These are phyloP conservation scores for Abrostola triplasia DNA, from an alignment of 2,888 invertebrate genomes.

Conservation along the genomic window DNA sequence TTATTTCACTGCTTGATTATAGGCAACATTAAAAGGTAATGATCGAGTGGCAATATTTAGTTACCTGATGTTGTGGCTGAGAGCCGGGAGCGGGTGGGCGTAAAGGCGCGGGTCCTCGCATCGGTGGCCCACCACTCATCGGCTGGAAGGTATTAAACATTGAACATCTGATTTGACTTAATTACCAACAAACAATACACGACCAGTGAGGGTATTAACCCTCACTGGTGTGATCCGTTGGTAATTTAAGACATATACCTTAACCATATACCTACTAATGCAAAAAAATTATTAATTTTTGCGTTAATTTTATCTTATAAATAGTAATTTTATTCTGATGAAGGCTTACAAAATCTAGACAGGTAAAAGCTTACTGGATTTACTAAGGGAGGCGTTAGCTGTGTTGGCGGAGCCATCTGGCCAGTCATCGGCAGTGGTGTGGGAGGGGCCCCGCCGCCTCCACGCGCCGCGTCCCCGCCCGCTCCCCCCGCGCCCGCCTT, in stretches of 20 bases:
- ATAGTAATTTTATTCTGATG: too few species aligned
- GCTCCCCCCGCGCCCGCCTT: constrained; percentile 64
- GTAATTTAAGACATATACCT: too few species aligned
- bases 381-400: constrained; percentile 83
- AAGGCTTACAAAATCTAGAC: background rate
- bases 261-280: too few species aligned
- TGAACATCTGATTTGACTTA: background rate
- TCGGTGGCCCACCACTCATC: constrained; percentile 71
- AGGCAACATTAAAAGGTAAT: too few species aligned
- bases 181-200: background rate
- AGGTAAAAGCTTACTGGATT: constrained; percentile 74
- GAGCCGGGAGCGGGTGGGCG: constrained; percentile 67
- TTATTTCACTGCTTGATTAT: too few species aligned
- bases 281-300: too few species aligned
- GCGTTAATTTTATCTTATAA: too few species aligned
- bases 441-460: constrained; percentile 86
- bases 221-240: too few species aligned
- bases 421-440: constrained; percentile 88
- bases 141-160: constrained; percentile 62
- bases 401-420: constrained; percentile 89
- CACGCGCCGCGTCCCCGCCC: constrained; percentile 68
- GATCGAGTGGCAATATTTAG: background rate
- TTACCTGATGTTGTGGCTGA: constrained; percentile 75
- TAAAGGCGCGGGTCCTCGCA: constrained; percentile 74
- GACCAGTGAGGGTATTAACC: too few species aligned